These are phyloP conservation scores for Palythoa caribaeorum DNA, from an alignment of 92 coral and sea anemone genomes.

Conservation along the genomic window DNA sequence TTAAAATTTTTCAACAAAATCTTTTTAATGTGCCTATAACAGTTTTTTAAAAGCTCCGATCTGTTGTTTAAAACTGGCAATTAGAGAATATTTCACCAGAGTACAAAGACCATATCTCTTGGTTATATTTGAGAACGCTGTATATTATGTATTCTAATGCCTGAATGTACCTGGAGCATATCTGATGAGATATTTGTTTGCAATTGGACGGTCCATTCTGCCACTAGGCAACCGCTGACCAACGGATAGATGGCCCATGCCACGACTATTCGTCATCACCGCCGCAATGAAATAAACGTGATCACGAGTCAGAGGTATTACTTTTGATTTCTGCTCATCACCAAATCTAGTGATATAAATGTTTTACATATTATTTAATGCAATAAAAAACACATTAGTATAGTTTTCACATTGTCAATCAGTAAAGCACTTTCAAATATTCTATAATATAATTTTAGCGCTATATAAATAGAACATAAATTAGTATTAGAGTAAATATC, in stretches of 20 bases:
- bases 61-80: too few relatives aligned
- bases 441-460: too few relatives aligned
- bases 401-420: too few relatives aligned
- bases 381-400: too few relatives aligned
- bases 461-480: too few relatives aligned
- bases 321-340: conserved; percentile 47
- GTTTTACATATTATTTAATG: too few relatives aligned
- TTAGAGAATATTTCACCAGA: background rate
- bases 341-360: conserved; percentile 22
- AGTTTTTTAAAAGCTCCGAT: too few relatives aligned
- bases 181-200: conserved; percentile 61
- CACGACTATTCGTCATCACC: conserved; percentile 55
- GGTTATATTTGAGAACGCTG: background rate
- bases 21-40: too few relatives aligned
- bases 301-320: conserved; percentile 46
- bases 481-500: too few relatives aligned
- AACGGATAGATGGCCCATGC: conserved; percentile 65
- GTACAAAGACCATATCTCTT: background rate
- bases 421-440: too few relatives aligned
- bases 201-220: conserved; percentile 59
- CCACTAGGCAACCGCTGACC: conserved; percentile 71
- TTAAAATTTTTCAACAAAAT: too few relatives aligned
- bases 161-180: conserved; percentile 50
- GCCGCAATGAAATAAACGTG: conserved; percentile 63
- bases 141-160: too few relatives aligned